Base-by-base conservation (phyloP, 2,888 invertebrate species). In the Cataglyphis albicans region DNA sequence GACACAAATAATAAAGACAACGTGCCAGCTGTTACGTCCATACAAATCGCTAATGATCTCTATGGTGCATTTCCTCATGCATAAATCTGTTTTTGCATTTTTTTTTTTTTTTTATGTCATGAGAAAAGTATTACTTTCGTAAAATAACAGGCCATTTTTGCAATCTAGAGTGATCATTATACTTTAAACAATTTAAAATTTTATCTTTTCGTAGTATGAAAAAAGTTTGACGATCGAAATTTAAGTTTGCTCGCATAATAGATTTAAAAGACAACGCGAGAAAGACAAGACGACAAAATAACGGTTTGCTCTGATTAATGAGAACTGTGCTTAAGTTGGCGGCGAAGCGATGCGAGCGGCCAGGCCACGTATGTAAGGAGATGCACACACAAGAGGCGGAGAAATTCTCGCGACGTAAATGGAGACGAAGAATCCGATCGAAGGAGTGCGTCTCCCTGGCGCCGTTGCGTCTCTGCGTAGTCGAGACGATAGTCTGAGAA, bases 341-440 rank as follows among this genome's bases (percentile, higher is more conserved):
- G 18, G 52, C 52, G 44, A 48, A 41, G 25, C 74, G 63, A 64
- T 25, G 75, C 74, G 38, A 52, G 85, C 44, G 38, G 55, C 52
- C 10, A 38, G 7, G 10, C 44, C 29, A 70, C 70, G 70, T 78
- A 18, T 70, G 70, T 57, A 70, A 59, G 70, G 70, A 57, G 70
- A 78, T 70, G 70, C 78, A 68, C 41, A 12, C 78, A 68, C 41
- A 12, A 67, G 78, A 52, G 80, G 57, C 64, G 78, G 63, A 70
- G 78, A 70, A 88, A 88, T 88, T 84, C 89, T 82, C 83, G 89
- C 88, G 85, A 85, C 89, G 89, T 89, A 88, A 89, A 88, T 86
- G 89, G 89, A 89, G 88, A 84, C 86, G 68, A 83, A 86, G 89
- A 89, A 88, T 89, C 87, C 89, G 89, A 89, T 89, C 89, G 89